phyloP scores from a whole-genome alignment of 2,888 invertebrate species.

The Timema podura region DNA sequence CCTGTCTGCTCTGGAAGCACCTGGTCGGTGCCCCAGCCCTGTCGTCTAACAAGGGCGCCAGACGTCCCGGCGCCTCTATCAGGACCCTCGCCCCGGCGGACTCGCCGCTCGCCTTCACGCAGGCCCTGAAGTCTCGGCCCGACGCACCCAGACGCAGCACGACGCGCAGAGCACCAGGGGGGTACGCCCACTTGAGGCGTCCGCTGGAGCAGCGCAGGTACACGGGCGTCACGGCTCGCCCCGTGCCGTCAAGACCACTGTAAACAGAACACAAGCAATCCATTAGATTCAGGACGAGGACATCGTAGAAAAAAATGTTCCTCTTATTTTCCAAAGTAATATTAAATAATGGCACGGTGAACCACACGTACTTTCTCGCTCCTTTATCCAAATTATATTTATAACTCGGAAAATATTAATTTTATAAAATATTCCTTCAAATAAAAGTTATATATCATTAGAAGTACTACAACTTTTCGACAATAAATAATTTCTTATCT shows the following conservation, averaged over 20 bases:
- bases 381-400: too few relatives aligned
- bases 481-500: too few relatives aligned
- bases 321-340: too few relatives aligned
- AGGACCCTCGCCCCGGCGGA: conserved; percentile 52
- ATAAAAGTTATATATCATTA: too few relatives aligned
- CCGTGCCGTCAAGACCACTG: conserved; percentile 54
- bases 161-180: conserved; percentile 66
- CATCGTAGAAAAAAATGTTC: too few relatives aligned
- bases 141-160: conserved; percentile 57
- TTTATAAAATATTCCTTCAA: too few relatives aligned
- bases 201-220: conserved; percentile 73
- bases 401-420: too few relatives aligned
- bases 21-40: conserved; percentile 49
- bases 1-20: conserved; percentile 61
- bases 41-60: conserved; percentile 56
- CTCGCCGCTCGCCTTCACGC: conserved; percentile 54
- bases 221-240: conserved; percentile 67
- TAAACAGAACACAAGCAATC: conserved; percentile 38
- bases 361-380: too few relatives aligned
- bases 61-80: conserved; percentile 58
- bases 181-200: conserved; percentile 69
- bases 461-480: too few relatives aligned
- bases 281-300: too few relatives aligned
- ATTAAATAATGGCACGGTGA: too few relatives aligned
- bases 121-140: conserved; percentile 63